Base-by-base conservation (phyloP, 2,113 vertebrate species). In the Gymnogyps californianus region DNA sequence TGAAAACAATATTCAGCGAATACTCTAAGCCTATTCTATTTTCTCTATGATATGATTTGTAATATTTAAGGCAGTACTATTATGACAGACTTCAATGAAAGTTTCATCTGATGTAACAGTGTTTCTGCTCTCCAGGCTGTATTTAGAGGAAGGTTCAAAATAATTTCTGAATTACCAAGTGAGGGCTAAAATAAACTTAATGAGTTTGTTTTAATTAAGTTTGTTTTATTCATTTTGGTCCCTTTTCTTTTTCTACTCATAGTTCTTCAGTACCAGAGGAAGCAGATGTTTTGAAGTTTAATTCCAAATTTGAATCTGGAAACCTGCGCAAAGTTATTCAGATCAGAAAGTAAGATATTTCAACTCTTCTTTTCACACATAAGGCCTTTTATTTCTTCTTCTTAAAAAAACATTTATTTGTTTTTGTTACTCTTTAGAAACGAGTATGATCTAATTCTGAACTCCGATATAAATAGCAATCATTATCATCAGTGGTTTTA, bases 401-500 rank as follows among this genome's bases (percentile, higher is more conserved):
- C 91, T 97, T 82, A 49, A 42, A 83, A 38, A 87, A 70, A 94
- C 17, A 91, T 71, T 87, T 80, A 42, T 94, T 90, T 95, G 14
- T 89, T 96, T 95, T 97, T 89, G 19, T 87, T 95, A 55, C 65
- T 97, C 96, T 98, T 83, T 91, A 99, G 99, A 98, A 98, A 98
- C 44, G 99, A 99, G 88, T 99, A 99, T 95, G 99, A 99, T 97
- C 99, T 99, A 88, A 99, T 99, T 98, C 97, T 99, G 97, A 99
- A 99, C 97, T 99, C 99, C 2, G 99, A 99, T 97, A 99, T 99
- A 98, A 99, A 99, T 97, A 99, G 99, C 97, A 99, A 99, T 97
- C 99, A 99, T 97, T 99, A 99, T 97, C 99, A 99, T 96, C 99
- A 99, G 85, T 99, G 99, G 99, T 99, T 99, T 98, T 99, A 99